Base-by-base conservation (phyloP, 2,888 invertebrate genomes). In the Ectemnius continuus region DNA sequence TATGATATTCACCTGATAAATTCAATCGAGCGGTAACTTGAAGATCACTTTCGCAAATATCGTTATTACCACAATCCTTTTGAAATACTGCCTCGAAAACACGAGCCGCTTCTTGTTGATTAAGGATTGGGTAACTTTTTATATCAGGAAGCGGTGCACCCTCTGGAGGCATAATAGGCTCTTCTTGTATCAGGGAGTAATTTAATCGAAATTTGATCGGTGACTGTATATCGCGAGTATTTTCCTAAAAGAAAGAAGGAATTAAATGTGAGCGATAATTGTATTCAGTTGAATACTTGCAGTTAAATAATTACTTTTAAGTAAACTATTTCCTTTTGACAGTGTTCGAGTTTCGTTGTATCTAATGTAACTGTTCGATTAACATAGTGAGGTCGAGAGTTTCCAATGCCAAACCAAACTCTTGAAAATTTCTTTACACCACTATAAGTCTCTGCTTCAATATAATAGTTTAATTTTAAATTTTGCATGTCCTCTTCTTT, bases 61-160 rank as follows among this genome's bases (percentile, higher is more conserved):
- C 97, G 87, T 98, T 97, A 0, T 93, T 92, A 0, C 98, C 98
- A 86, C 98, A 98, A 88, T 98, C 97, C 90, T 98, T 98, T 80
- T 97, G 94, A 92, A 98, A 97, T 60, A 95, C 95, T 0, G 97
- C 97, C 84, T 95, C 94, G 87, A 97, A 97, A 46, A 94, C 93
- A 74, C 95, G 94, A 45, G 95, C 94, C 0, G 97, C 97, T 85
- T 95, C 94, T 60, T 96, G 96, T 77, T 97, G 95, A 91, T 98
- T 97, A 66, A 99, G 91, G 60, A 99, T 97, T 0, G 98, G 98
- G 87, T 95, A 96, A 80, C 94, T 93, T 82, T 95, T 95, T 58
- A 96, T 94, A 77, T 94, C 93, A 0, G 96, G 95, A 4, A 97
- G 89, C 0, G 91, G 89, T 26, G 86, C 86, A 18, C 94, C 94